phyloP scores from a whole-genome alignment of 1,140 invertebrate species.

The Cyphomyrmex costatus region DNA sequence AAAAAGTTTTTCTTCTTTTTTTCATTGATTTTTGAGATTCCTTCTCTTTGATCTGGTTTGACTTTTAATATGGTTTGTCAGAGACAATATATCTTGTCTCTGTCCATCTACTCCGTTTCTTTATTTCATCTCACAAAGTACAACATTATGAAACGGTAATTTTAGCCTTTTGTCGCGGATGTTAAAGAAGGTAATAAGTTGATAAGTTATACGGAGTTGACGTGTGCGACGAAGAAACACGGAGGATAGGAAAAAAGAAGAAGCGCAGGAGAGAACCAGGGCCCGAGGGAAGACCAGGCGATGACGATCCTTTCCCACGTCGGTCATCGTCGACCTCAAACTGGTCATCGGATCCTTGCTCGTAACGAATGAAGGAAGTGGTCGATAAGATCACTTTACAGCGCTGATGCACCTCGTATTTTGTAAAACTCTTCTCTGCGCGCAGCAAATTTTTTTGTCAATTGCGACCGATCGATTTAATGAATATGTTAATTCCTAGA shows the following conservation, averaged over 20 bases:
- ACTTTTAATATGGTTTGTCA: background rate
- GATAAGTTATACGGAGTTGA: slow-evolving; percentile 67
- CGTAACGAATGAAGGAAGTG: slow-evolving; percentile 85
- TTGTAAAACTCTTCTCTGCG: slow-evolving; percentile 78
- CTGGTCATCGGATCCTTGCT: slow-evolving; percentile 85
- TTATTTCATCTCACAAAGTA: slow-evolving; percentile 28
- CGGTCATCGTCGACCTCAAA: slow-evolving; percentile 86
- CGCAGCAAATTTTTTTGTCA: slow-evolving; percentile 31
- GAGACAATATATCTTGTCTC: background rate
- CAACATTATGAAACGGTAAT: slow-evolving; percentile 22
- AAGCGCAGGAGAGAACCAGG: slow-evolving; percentile 41
- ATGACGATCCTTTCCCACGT: slow-evolving; percentile 86
- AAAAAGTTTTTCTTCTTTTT: background rate
- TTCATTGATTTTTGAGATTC: background rate
- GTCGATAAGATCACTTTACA: slow-evolving; percentile 85
- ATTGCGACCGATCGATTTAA: slow-evolving; percentile 15
- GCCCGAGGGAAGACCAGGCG: slow-evolving; percentile 68
- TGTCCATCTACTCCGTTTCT: background rate
- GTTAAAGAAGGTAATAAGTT: slow-evolving; percentile 59
- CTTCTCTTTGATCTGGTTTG: background rate
- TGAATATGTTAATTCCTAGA: background rate
- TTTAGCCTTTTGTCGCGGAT: slow-evolving; percentile 43
- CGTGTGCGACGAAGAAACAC: slow-evolving; percentile 50
- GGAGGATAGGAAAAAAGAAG: slow-evolving; percentile 8
- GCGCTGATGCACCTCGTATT: slow-evolving; percentile 77